Percentiles rank a stretch among this genome's conserved stretches.
Evolutionary conservation across 2,113 vertebrate genomes (phyloP).

Genomic region (Synchiropus splendidus): DNA sequence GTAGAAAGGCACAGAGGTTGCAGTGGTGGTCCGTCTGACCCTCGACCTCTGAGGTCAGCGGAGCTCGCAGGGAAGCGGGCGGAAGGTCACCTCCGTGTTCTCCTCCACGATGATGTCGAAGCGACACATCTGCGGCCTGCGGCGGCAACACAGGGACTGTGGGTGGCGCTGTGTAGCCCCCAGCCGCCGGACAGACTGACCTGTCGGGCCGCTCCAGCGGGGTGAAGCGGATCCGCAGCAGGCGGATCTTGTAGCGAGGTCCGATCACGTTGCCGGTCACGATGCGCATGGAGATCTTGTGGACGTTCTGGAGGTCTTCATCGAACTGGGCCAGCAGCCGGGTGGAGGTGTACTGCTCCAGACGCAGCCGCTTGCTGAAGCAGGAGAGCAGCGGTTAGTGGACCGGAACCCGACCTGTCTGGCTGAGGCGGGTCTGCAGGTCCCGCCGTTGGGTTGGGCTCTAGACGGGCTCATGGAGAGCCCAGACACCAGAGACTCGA

Average conservation of each 20-base stretch:
- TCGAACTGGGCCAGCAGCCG: slow-evolving; percentile 80
- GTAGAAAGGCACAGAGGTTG: too few relatives aligned
- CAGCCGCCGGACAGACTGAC: slow-evolving; percentile 55
- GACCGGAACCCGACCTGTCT: too few relatives aligned
- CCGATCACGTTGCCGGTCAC: slow-evolving; percentile 75
- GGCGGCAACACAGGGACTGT: neutral
- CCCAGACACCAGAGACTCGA: too few relatives aligned
- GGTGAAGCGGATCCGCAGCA: slow-evolving; percentile 73
- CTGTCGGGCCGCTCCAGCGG: slow-evolving; percentile 71
- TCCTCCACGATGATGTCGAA: slow-evolving; percentile 80
- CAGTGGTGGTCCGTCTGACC: neutral
- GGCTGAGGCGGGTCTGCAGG: too few relatives aligned
- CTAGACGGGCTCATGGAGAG: too few relatives aligned
- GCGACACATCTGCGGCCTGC: slow-evolving; percentile 76
- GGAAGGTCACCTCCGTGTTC: slow-evolving; percentile 71
- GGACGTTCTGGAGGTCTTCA: slow-evolving; percentile 72
- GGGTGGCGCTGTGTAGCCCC: too few relatives aligned
- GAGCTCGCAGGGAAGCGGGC: slow-evolving; percentile 68
- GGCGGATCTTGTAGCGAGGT: slow-evolving; percentile 79
- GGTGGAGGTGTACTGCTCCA: slow-evolving; percentile 79
- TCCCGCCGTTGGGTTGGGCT: too few relatives aligned
- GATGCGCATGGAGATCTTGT: slow-evolving; percentile 78
- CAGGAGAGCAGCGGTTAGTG: neutral
- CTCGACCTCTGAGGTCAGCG: neutral
- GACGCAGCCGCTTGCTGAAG: slow-evolving; percentile 70